A percentile compares a stretch with the other conserved stretches of the same genome.
phyloP scores from a whole-genome alignment of 1,140 invertebrate genomes.

The Pararge aegeria region DNA sequence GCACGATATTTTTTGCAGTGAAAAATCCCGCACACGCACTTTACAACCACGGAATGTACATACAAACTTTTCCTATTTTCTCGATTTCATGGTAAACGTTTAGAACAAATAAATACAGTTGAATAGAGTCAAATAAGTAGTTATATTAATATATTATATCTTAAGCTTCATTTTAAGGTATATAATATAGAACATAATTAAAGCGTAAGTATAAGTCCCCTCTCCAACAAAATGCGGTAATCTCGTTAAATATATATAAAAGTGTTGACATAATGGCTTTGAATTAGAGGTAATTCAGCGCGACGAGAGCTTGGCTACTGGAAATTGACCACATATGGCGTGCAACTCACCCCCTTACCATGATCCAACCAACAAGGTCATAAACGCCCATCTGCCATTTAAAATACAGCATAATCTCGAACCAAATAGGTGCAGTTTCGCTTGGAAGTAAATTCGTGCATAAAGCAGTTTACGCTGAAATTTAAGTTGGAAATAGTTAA shows the following conservation, averaged over 20 bases:
- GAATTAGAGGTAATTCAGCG: slow-evolving; percentile 64
- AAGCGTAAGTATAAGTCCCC: not conserved
- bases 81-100: no score
- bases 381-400: not conserved
- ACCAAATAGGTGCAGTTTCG: not conserved
- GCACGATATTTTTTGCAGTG: no score
- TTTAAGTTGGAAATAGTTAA: slow-evolving; percentile 43
- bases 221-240: slow-evolving; percentile 28
- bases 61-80: no score
- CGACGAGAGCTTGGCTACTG: slow-evolving; percentile 42
- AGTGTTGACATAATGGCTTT: slow-evolving; percentile 58
- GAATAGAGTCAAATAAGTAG: no score
- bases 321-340: slow-evolving; percentile 71
- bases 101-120: no score
- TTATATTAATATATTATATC: no score
- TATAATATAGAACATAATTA: not conserved
- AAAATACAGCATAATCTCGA: slow-evolving; percentile 2
- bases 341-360: slow-evolving; percentile 29
- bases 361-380: not conserved
- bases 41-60: no score
- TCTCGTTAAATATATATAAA: slow-evolving; percentile 61
- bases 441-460: not conserved
- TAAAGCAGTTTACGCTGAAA: not conserved
- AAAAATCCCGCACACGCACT: no score
- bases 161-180: not conserved